These are phyloP conservation scores for Machimus rusticus DNA, from an alignment of 2,888 invertebrate genomes.

Conservation along the genomic window DNA sequence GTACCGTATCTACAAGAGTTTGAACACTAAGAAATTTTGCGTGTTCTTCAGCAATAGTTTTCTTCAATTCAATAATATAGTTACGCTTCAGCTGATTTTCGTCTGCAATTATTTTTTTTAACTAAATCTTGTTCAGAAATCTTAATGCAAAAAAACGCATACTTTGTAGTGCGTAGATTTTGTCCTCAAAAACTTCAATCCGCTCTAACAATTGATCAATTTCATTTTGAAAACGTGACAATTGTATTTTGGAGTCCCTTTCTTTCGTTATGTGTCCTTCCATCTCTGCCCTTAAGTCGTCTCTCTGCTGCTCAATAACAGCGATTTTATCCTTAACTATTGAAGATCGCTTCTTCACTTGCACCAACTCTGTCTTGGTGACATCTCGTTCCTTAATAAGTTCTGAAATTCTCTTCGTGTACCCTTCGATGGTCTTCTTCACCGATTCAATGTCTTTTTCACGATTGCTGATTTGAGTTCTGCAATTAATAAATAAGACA, in stretches of 20 bases:
- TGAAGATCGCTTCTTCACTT: slow-evolving; percentile 52
- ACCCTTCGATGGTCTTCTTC: slow-evolving; percentile 49
- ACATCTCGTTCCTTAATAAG: slow-evolving; percentile 59
- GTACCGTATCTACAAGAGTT: slow-evolving; percentile 75
- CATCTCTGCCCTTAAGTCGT: slow-evolving; percentile 57
- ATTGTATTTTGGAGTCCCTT: slow-evolving; percentile 56
- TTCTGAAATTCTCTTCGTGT: slow-evolving; percentile 57
- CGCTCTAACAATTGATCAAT: slow-evolving; percentile 59
- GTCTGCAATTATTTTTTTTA: slow-evolving; percentile 50
- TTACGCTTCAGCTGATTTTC: slow-evolving; percentile 60
- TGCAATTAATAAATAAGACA: background rate
- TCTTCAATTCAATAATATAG: slow-evolving; percentile 59
- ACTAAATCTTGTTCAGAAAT: background rate
- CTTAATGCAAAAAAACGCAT: slow-evolving; percentile 4
- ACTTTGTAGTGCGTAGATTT: slow-evolving; percentile 58
- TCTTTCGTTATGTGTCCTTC: slow-evolving; percentile 53
- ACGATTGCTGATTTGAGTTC: slow-evolving; percentile 34
- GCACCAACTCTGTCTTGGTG: slow-evolving; percentile 56
- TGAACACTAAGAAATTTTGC: slow-evolving; percentile 61
- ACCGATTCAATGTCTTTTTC: slow-evolving; percentile 44
- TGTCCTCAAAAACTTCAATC: slow-evolving; percentile 58
- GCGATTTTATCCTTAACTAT: slow-evolving; percentile 53
- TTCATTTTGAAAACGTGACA: slow-evolving; percentile 55
- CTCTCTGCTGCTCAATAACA: slow-evolving; percentile 58
- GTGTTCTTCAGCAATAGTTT: slow-evolving; percentile 58